Conservation (phyloP, 2,113 vertebrate genomes). For the Romanogobio albipinnatus region DNA sequence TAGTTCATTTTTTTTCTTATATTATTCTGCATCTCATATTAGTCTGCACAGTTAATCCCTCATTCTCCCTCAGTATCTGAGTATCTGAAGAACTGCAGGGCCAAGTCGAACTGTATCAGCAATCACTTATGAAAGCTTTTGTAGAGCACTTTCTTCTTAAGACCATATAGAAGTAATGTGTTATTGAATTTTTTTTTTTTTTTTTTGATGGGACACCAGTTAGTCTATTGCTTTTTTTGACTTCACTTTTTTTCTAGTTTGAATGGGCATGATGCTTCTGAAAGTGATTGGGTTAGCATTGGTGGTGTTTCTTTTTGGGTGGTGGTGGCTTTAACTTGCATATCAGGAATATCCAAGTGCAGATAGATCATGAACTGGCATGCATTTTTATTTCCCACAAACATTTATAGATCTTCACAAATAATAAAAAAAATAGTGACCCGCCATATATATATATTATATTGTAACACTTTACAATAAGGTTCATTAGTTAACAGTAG, state of each 20-base stretch:
- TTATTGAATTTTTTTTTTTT: neutral
- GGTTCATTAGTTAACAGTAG: too few species aligned
- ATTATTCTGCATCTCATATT: constrained; percentile 3
- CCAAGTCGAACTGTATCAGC: neutral
- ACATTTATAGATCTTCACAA: neutral
- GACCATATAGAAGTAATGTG: neutral
- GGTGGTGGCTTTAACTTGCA: neutral
- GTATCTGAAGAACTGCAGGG: neutral
- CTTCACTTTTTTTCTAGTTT: neutral
- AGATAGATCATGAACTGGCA: neutral
- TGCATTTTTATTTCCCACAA: neutral
- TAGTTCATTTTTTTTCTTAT: neutral
- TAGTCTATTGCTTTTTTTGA: neutral
- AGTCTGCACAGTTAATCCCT: neutral
- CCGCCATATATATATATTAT: neutral
- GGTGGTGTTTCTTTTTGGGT: neutral
- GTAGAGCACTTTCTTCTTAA: neutral
- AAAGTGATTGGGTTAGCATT: neutral
- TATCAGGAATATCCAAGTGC: neutral
- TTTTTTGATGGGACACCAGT: neutral
- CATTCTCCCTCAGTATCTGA: neutral
- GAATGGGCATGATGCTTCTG: neutral
- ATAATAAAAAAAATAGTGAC: neutral
- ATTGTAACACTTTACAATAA: too few species aligned
- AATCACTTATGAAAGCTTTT: neutral